phyloP scores from a whole-genome alignment of 2,113 vertebrate species.

The Poecilia latipinna region DNA sequence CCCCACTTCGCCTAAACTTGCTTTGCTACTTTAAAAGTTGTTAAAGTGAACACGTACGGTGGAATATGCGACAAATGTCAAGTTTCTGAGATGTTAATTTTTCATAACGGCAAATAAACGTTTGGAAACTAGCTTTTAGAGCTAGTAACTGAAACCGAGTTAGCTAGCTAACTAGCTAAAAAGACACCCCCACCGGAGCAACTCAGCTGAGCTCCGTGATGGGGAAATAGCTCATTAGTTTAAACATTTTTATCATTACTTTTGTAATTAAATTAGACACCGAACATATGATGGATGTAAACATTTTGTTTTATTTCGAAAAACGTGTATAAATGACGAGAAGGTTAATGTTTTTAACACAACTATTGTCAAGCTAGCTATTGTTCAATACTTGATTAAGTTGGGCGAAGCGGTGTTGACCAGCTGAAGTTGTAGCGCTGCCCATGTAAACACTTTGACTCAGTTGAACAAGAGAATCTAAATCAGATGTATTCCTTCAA shows the following conservation, averaged over 20 bases:
- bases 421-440: not conserved
- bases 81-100: fast-evolving
- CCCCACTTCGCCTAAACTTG: conserved; percentile 52
- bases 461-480: not conserved
- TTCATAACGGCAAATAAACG: not conserved
- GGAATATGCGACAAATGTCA: fast-evolving
- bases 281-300: fast-evolving
- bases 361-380: conserved; percentile 63
- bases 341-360: conserved; percentile 1
- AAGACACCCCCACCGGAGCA: conserved; percentile 34
- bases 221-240: conserved; percentile 5
- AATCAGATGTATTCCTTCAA: not conserved
- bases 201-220: conserved; percentile 57
- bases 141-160: conserved; percentile 60
- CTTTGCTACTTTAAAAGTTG: conserved; percentile 1
- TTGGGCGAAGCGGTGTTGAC: conserved; percentile 50
- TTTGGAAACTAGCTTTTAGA: conserved; percentile 9
- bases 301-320: not conserved
- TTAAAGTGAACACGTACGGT: not conserved
- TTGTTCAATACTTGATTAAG: conserved; percentile 66
- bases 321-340: not conserved
- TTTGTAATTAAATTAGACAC: fast-evolving
- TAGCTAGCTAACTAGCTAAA: conserved; percentile 59
- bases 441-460: not conserved
- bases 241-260: fast-evolving